phyloP scores from a whole-genome alignment of 2,888 invertebrate genomes.

The Polymixis lichenea region DNA sequence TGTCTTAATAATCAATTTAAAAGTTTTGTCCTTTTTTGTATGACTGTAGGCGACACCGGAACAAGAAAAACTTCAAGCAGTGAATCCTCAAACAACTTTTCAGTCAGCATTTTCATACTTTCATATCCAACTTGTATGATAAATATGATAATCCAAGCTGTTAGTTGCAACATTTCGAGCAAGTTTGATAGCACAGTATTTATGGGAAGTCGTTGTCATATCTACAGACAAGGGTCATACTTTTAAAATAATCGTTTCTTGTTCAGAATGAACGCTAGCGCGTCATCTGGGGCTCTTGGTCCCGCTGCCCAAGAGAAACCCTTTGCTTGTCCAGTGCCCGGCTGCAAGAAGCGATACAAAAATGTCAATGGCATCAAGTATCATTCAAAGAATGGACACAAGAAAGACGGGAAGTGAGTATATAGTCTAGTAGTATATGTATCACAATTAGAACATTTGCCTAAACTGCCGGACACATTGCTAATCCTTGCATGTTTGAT shows the following conservation, averaged over 20 bases:
- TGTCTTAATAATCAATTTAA: slow-evolving; percentile 5
- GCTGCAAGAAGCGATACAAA: slow-evolving; percentile 96
- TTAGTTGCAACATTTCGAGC: slow-evolving; percentile 43
- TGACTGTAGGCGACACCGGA: slow-evolving; percentile 41
- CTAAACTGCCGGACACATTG: not conserved
- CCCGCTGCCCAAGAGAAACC: slow-evolving; percentile 93
- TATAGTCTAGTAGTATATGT: too few relatives aligned
- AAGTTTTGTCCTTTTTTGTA: slow-evolving; percentile 31
- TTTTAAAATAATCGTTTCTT: slow-evolving; percentile 11
- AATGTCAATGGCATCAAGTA: slow-evolving; percentile 97
- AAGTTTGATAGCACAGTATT: slow-evolving; percentile 16
- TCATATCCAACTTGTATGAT: slow-evolving; percentile 21
- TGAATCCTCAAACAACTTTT: slow-evolving; percentile 40
- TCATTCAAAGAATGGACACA: slow-evolving; percentile 96
- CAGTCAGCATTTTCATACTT: slow-evolving; percentile 30
- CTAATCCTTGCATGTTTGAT: not conserved
- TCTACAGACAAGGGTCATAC: not conserved
- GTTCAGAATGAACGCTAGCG: slow-evolving; percentile 81
- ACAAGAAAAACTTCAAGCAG: slow-evolving; percentile 32
- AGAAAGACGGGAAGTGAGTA: slow-evolving; percentile 95
- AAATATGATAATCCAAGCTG: slow-evolving; percentile 37
- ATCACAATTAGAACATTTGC: not conserved
- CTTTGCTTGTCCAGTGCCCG: slow-evolving; percentile 96
- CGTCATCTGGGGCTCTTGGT: slow-evolving; percentile 80
- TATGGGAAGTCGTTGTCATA: slow-evolving; percentile 5